Base-by-base conservation (phyloP, 2,888 invertebrate species). In the Sinhomidia bicolor region DNA sequence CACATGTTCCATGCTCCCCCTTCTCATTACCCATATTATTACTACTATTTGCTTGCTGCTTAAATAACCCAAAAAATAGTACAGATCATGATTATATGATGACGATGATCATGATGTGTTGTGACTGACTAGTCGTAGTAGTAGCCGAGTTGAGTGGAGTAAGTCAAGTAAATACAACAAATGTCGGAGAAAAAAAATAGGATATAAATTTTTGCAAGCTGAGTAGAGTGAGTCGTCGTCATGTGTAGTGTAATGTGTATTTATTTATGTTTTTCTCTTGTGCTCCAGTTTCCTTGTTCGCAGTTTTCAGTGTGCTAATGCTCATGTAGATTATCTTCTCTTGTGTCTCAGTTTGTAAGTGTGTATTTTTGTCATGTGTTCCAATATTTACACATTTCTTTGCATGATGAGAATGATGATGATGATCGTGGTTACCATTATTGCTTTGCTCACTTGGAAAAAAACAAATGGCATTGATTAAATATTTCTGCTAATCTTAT, bases 1-100 rank as follows among this genome's bases (percentile, higher is more conserved):
- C 83, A 83, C 83, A 83, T 83, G 83, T 83, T 83, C 74, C n/a
- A n/a, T n/a, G 9, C 60, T 60, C 60, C 5, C 9, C 17, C 29
- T 20, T 4, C 20, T 20, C 23, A 60, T 14, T 51, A 10, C 9
- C 60, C 44, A n/a, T n/a, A n/a, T n/a, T n/a, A n/a, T n/a, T n/a
- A n/a, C n/a, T 44, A 83, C 65, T 65, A 81, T 74, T 74, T 57
- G 71, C 71, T 26, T 54, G 41, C 23, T 44, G n/a, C n/a, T n/a
- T 71, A 65, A 65, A 32, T 65, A 74, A 20, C 71, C 71, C 71
- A 41, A 41, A 47, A 71, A 71, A 71, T 7, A n/a, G n/a, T n/a
- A n/a, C n/a, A n/a, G n/a, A n/a, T n/a, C n/a, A n/a, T n/a, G n/a
- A n/a, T n/a, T 3, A 36, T 41, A 68, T 23, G 6, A 12, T 65